These are phyloP conservation scores for Eubucco bourcierii DNA, from an alignment of 2,113 vertebrate genomes.

Conservation along the genomic window DNA sequence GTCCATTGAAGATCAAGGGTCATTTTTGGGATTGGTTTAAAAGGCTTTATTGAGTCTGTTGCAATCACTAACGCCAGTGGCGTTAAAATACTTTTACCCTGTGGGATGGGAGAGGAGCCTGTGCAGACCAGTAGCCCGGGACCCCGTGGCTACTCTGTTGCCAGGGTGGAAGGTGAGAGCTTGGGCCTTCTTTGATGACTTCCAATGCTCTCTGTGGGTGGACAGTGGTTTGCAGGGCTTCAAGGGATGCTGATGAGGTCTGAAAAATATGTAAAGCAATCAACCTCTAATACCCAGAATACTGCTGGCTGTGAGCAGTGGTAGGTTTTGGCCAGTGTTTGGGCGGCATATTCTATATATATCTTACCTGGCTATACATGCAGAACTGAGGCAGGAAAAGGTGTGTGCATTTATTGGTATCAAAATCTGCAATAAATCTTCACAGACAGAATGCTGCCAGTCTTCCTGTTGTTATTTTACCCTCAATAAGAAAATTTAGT, in stretches of 20 bases:
- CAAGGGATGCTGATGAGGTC: not conserved
- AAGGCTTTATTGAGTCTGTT: not conserved
- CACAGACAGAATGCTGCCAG: not conserved
- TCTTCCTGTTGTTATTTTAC: conserved; percentile 4
- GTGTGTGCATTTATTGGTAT: not conserved
- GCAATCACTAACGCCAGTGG: not conserved
- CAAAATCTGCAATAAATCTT: not conserved
- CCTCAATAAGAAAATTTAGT: conserved; percentile 40
- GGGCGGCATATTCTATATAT: not conserved
- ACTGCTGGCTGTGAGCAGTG: not conserved
- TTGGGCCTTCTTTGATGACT: not conserved
- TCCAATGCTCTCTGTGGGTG: not conserved
- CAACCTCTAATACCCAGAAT: not conserved
- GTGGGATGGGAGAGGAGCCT: not conserved
- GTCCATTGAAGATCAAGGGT: not conserved
- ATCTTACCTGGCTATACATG: not conserved
- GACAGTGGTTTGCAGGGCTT: not conserved
- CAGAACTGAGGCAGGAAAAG: not conserved
- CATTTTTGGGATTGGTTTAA: conserved; percentile 6
- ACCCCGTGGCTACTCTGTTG: not conserved
- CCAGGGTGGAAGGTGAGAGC: not conserved
- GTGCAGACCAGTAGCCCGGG: not conserved
- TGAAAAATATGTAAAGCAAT: not conserved
- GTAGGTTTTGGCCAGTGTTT: not conserved
- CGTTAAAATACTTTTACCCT: not conserved